These are phyloP conservation scores for Sebastiscus albofasciatus DNA, from an alignment of 2,797 vertebrate genomes.

Conservation along the genomic window DNA sequence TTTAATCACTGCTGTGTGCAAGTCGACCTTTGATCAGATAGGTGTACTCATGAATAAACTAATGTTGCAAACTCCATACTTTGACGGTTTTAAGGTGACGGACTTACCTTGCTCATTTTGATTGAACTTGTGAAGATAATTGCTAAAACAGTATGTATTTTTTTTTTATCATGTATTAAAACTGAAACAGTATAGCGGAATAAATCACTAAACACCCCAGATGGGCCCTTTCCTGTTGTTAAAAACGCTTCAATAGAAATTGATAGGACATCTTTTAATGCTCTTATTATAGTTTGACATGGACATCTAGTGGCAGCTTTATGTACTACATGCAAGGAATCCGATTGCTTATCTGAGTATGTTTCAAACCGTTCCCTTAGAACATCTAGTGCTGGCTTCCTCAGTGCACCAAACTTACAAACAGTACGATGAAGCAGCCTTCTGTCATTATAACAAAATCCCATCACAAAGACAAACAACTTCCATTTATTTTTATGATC, in stretches of 20 bases:
- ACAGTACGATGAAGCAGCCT: too few species aligned
- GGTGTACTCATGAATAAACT: too few species aligned
- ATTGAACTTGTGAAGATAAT: not conserved
- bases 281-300: slow-evolving; percentile 12
- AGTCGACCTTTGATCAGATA: too few species aligned
- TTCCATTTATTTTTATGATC: too few species aligned
- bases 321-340: slow-evolving; percentile 17
- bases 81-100: not conserved
- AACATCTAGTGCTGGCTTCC: too few species aligned
- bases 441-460: too few species aligned
- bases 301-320: slow-evolving; percentile 71
- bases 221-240: not conserved
- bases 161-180: not conserved
- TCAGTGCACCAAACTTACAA: too few species aligned
- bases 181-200: not conserved
- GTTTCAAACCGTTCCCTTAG: too few species aligned
- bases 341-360: too few species aligned
- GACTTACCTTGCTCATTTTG: not conserved
- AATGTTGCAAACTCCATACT: too few species aligned
- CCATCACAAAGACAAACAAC: too few species aligned
- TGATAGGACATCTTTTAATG: not conserved
- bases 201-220: not conserved
- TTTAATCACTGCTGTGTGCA: too few species aligned
- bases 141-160: not conserved
- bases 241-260: not conserved